These are phyloP conservation scores for Muscicapa adusta DNA, from an alignment of 2,113 vertebrate species.

Conservation along the genomic window DNA sequence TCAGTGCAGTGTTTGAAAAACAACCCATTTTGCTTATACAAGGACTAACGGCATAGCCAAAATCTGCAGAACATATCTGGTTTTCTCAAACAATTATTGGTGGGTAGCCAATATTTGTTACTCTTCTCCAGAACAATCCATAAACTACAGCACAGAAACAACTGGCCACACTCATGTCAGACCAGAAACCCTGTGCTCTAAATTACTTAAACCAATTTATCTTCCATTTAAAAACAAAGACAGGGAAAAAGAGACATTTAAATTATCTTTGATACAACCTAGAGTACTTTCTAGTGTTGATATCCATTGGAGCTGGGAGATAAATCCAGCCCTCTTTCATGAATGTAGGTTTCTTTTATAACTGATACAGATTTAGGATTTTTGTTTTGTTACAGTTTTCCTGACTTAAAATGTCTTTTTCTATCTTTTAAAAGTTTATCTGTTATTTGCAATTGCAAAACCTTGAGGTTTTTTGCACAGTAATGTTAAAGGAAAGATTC, in stretches of 20 bases:
- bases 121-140: conserved; percentile 21
- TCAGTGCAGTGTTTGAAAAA: conserved; percentile 31
- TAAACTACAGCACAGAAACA: neutral
- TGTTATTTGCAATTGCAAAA: neutral
- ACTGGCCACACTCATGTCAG: neutral
- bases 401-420: neutral
- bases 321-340: neutral
- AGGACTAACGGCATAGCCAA: neutral
- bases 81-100: conserved; percentile 43
- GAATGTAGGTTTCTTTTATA: neutral
- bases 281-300: neutral
- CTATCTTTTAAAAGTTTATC: neutral
- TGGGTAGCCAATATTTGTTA: conserved; percentile 40
- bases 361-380: neutral
- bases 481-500: neutral
- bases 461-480: neutral
- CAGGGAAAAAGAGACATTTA: neutral
- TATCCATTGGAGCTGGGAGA: neutral
- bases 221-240: neutral
- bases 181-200: neutral
- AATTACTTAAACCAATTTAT: neutral
- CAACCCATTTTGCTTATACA: conserved; percentile 30
- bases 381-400: neutral
- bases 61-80: conserved; percentile 15
- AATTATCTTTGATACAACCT: neutral